Base-by-base conservation (phyloP, 2,113 vertebrate genomes). In the Nettapus auritus region DNA sequence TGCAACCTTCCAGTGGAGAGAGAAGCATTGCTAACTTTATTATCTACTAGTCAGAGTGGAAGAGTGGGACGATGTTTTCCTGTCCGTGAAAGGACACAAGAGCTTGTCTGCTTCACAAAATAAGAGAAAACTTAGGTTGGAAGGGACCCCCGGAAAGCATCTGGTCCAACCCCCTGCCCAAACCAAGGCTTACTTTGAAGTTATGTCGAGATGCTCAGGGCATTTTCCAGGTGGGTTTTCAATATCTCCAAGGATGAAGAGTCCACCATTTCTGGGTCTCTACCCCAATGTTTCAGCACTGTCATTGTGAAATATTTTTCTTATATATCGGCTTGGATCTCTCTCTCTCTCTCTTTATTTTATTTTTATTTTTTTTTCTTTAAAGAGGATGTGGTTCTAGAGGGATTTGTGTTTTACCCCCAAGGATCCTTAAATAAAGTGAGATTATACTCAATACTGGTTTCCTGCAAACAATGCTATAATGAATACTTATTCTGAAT, bases 401-500 rank as follows among this genome's bases (percentile, higher is more conserved):
- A 86, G 13, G n/a, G 19, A 55, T 91, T 85, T 83, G 11, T 70
- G 29, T 52, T 96, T 88, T 80, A 88, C 5, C 5, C 13, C 25
- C 18, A 74, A 63, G 56, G 50, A 77, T 63, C 69, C 21, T 81
- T 91, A 82, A 78, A 86, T 67, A 79, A 96, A 77, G 13, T 22
- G 18, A 87, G 22, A 42, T 62, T 73, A 55, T 31, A 48, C 64
- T 86, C 89, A 19, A 70, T 82, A 31, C 33, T 81, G 71, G 19
- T 89, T 91, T 92, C 38, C 48, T 92, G 62, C 57, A 64, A 80
- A 76, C 0, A 1, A n/a, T 11, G 48, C 26, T 33, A 29, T 42
- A 71, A 88, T 42, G 26, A 93, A 78, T 68, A 67, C 66, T 75
- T 88, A 78, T 40, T 89, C 75, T 92, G 77, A 81, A 82, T 84